These are phyloP conservation scores for Phylloscopus trochiloides DNA, from an alignment of 2,113 vertebrate genomes.

Conservation along the genomic window DNA sequence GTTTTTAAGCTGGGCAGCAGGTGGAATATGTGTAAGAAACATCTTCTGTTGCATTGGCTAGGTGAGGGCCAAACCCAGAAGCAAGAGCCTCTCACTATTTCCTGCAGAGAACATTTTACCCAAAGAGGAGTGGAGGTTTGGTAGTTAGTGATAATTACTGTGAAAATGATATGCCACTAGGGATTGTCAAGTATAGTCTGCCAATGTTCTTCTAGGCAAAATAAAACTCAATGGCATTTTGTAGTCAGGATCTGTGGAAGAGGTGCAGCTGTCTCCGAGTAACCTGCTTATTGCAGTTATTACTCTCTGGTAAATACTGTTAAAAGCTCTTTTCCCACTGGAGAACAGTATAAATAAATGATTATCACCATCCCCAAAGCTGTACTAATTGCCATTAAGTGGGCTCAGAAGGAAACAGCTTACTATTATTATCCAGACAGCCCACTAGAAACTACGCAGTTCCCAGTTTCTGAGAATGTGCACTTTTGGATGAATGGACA, in stretches of 20 bases:
- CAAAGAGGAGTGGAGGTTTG: background rate
- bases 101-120: background rate
- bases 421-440: background rate
- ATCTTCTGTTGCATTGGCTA: background rate
- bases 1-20: background rate
- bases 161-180: background rate
- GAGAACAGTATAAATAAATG: background rate
- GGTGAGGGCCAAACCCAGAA: background rate
- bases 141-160: background rate
- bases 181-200: background rate
- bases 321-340: background rate
- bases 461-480: slow-evolving; percentile 30
- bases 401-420: slow-evolving; percentile 27
- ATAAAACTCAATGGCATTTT: background rate
- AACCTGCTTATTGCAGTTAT: background rate
- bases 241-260: background rate
- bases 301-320: background rate
- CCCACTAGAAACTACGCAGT: background rate
- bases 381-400: background rate
- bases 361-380: background rate
- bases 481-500: slow-evolving; percentile 66
- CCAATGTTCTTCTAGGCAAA: background rate
- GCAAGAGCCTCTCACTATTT: background rate
- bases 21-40: background rate
- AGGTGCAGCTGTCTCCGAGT: background rate